Percentiles rank a stretch among this genome's conserved stretches.
Evolutionary conservation across 2,888 invertebrate genomes (phyloP).

Genomic region (Meliscaeva auricollis): DNA sequence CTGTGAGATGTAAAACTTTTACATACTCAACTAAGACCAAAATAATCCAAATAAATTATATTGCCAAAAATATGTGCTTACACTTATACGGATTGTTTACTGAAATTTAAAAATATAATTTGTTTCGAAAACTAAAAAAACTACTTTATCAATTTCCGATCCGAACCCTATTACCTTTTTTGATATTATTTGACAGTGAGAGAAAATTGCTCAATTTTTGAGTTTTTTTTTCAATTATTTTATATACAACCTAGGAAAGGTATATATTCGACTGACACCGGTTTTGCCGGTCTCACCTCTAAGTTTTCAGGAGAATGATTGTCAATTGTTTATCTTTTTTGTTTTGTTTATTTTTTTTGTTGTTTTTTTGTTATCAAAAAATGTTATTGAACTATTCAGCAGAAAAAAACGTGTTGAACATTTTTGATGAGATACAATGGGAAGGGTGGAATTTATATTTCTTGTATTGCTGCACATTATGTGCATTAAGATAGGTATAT

Average conservation of each 20-base stretch:
- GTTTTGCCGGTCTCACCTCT: slow-evolving; percentile 34
- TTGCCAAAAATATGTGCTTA: too few species aligned
- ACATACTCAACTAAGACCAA: too few species aligned
- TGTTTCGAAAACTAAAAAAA: too few species aligned
- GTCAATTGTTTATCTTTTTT: slow-evolving; percentile 14
- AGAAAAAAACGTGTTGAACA: slow-evolving; percentile 3
- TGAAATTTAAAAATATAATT: too few species aligned
- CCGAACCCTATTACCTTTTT: not conserved
- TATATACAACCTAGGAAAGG: not conserved
- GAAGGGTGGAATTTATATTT: too few species aligned
- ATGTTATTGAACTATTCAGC: slow-evolving; percentile 13
- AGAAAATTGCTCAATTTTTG: not conserved
- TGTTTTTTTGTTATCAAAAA: slow-evolving; percentile 7
- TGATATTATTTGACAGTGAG: not conserved
- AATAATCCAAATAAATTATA: too few species aligned
- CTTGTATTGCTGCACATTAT: too few species aligned
- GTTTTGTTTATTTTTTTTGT: slow-evolving; percentile 23
- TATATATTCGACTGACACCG: not conserved
- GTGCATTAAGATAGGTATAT: too few species aligned
- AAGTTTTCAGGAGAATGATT: not conserved
- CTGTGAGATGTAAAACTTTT: too few species aligned
- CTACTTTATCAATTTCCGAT: not conserved
- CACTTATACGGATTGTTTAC: too few species aligned
- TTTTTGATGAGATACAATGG: not conserved
- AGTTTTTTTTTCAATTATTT: not conserved